Evolutionary conservation across 2,888 invertebrate species (phyloP).

Genomic region (Cheilosia pagana): DNA sequence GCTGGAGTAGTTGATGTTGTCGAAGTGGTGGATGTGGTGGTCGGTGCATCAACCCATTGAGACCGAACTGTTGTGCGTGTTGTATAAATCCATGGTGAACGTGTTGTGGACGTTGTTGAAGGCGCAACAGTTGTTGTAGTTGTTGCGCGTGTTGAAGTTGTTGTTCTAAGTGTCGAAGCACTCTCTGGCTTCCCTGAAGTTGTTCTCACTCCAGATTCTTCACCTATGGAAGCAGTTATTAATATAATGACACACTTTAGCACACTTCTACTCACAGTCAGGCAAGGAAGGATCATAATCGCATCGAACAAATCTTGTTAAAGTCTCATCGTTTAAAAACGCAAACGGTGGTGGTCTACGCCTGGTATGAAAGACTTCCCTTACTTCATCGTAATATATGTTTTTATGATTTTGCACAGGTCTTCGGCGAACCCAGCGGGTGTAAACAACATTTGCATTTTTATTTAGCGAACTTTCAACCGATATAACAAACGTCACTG

Average conservation of each 20-base stretch:
- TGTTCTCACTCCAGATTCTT: neutral
- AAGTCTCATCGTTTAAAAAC: conserved; percentile 75
- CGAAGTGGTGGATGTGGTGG: neutral
- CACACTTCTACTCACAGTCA: conserved; percentile 76
- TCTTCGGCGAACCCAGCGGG: conserved; percentile 76
- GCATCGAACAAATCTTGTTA: conserved; percentile 78
- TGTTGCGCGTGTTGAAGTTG: neutral
- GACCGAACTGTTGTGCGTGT: neutral
- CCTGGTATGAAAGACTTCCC: conserved; percentile 76
- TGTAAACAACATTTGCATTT: conserved; percentile 62
- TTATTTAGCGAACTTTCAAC: conserved; percentile 10
- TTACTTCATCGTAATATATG: conserved; percentile 76
- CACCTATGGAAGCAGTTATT: conserved; percentile 1
- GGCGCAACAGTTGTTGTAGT: neutral
- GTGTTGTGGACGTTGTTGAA: conserved; percentile 6
- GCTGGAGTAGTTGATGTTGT: conserved; percentile 11
- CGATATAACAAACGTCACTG: neutral
- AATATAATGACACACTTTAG: neutral
- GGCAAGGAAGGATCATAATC: conserved; percentile 77
- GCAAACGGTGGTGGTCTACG: conserved; percentile 61
- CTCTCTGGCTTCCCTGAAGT: neutral
- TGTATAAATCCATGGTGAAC: neutral
- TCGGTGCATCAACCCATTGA: no score
- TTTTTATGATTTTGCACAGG: conserved; percentile 64
- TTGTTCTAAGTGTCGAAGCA: neutral